phyloP scores from a whole-genome alignment of 1,140 invertebrate genomes.

The Dinoponera quadriceps region DNA sequence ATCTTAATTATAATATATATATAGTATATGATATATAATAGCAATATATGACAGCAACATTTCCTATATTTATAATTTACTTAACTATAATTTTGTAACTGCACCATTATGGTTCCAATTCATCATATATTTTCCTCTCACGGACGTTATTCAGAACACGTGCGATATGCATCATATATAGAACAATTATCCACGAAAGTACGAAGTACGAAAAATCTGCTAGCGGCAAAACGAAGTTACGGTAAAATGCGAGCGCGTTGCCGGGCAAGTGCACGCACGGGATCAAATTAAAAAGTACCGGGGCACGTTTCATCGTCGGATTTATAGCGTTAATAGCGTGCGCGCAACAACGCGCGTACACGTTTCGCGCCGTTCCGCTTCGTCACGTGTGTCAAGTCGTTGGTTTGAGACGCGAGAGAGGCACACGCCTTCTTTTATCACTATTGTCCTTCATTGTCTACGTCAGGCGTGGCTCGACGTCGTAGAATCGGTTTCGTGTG shows the following conservation, averaged over 20 bases:
- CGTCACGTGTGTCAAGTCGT: slow-evolving; percentile 29
- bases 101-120: too few species aligned
- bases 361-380: slow-evolving; percentile 4
- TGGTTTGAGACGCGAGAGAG: background rate
- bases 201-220: slow-evolving; percentile 24
- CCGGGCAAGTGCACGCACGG: slow-evolving; percentile 9
- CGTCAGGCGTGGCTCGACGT: slow-evolving; percentile 21
- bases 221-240: slow-evolving; percentile 39
- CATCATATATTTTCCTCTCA: too few species aligned
- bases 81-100: too few species aligned
- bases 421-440: slow-evolving; percentile 23
- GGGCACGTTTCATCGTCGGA: slow-evolving; percentile 26
- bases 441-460: slow-evolving; percentile 19
- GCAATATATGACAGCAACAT: too few species aligned
- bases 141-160: too few species aligned
- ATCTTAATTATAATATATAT: too few species aligned
- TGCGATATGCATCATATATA: background rate
- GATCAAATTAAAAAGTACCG: slow-evolving; percentile 49
- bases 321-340: slow-evolving; percentile 22
- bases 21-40: too few species aligned
- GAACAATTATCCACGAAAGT: slow-evolving; percentile 27
- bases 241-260: slow-evolving; percentile 35
- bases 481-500: slow-evolving; percentile 64
- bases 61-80: too few species aligned
- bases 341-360: background rate